Evolutionary conservation across 2,113 vertebrate genomes (phyloP), one percentile per base, ranked within the genome.

Genomic region (Hiodon tergisus): DNA sequence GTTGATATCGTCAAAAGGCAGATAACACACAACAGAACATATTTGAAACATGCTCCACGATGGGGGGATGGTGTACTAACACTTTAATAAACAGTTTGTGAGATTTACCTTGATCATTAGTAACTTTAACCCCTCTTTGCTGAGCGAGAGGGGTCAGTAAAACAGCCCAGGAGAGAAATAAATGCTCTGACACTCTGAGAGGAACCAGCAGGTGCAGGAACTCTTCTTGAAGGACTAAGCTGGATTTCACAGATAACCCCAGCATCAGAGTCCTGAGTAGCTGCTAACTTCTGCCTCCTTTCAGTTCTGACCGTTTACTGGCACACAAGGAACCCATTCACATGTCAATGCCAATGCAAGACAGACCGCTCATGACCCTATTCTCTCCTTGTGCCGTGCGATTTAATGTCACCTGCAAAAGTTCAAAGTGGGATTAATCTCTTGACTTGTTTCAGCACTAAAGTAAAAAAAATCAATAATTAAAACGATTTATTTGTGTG

Each of bases 81-180:
- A 31, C 31, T 31, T 31, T 31, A 31, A 31, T 31, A 0, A 0
- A 3, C 0, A 50, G 87, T 60, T 83, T 82, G 80, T 88, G 78
- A 88, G 83, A 86, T 91, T 92, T 89, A 85, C 79, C 87, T 90
- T 90, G 84, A 82, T 87, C 83, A 89, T 74, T 84, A 90, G 85
- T 85, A 88, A 85, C 78, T 85, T 84, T 87, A 88, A 87, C 68
- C 78, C 87, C 86, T 90, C 84, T 82, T 83, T 88, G 90, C 89
- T 89, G 88, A 90, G 86, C 88, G 84, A 90, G 81, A 88, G 89
- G 87, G 85, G 91, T 91, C 90, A 90, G 90, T 89, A 91, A 91
- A 90, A 91, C 89, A 90, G 87, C 88, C 89, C 88, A 87, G 89
- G 86, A 91, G 84, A 91, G 73, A 88, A 31, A 31, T 31, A 31